Conservation (phyloP, 2,797 vertebrate species). For the Arctocebus calabarensis region DNA sequence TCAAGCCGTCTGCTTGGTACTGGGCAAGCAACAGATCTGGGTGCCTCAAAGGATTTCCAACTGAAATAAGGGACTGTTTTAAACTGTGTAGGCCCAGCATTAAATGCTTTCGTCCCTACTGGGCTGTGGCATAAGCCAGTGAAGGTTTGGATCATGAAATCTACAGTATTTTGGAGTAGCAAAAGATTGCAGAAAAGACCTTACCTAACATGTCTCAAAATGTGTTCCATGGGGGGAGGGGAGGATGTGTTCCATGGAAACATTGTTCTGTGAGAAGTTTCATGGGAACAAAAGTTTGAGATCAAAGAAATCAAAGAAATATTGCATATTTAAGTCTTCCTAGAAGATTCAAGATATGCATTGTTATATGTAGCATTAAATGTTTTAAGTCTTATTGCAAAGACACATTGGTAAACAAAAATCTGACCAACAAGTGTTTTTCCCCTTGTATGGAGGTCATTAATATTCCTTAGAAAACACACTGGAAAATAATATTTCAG, state of each 20-base stretch:
- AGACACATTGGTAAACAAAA: constrained; percentile 25
- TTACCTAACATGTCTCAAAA: constrained; percentile 15
- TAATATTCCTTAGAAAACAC: constrained; percentile 31
- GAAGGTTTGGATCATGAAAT: not conserved
- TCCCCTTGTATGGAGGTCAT: not conserved
- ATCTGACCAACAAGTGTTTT: not conserved
- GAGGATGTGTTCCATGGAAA: not conserved
- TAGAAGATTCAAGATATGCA: not conserved
- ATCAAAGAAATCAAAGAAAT: constrained; percentile 40
- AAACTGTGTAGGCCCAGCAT: not conserved
- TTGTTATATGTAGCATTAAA: not conserved
- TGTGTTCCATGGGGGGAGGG: not conserved
- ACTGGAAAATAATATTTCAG: not conserved
- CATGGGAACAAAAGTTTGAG: not conserved
- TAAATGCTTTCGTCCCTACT: not conserved
- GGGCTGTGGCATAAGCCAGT: not conserved
- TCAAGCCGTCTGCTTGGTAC: constrained; percentile 53
- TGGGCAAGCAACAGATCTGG: not conserved
- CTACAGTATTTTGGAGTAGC: not conserved
- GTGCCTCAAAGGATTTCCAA: not conserved
- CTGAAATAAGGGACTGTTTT: constrained; percentile 30
- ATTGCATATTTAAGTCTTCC: not conserved
- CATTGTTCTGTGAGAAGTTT: not conserved
- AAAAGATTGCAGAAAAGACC: not conserved
- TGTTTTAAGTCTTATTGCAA: not conserved